Conservation (phyloP, 2,888 invertebrate species). For the Erebia palarica region DNA sequence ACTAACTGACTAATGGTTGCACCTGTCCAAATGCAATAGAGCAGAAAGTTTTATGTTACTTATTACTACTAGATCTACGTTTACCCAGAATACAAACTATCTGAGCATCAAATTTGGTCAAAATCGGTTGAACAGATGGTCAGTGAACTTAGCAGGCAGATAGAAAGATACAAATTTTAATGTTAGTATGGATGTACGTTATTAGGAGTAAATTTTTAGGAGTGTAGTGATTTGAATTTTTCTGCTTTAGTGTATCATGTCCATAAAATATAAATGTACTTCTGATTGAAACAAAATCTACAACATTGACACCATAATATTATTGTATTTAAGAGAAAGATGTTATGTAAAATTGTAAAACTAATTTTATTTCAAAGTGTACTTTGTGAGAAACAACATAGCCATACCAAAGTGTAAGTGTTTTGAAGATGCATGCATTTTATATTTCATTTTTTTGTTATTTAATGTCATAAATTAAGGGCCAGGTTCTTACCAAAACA, state of each 20-base stretch:
- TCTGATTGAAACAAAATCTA: background rate
- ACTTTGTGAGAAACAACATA: constrained; percentile 48
- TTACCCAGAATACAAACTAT: no score
- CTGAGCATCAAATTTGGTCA: no score
- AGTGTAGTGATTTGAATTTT: background rate
- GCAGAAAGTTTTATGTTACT: constrained; percentile 38
- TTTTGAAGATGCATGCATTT: constrained; percentile 49
- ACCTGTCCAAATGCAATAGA: constrained; percentile 44
- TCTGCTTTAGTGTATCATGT: constrained; percentile 28
- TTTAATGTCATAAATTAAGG: constrained; percentile 52
- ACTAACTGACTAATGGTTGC: constrained; percentile 74
- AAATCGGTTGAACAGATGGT: no score
- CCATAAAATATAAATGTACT: constrained; percentile 9
- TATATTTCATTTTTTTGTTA: constrained; percentile 36
- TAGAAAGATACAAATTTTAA: no score
- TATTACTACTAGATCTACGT: no score
- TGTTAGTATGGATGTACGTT: background rate
- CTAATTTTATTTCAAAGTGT: constrained; percentile 35
- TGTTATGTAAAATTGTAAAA: background rate
- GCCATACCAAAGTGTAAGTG: constrained; percentile 47
- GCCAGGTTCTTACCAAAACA: no score
- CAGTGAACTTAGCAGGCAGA: no score
- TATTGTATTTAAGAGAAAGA: background rate
- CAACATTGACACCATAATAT: constrained; percentile 1
- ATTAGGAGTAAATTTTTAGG: no score